Base-by-base conservation (phyloP, 2,797 vertebrate species). In the Poecilia wingei region DNA sequence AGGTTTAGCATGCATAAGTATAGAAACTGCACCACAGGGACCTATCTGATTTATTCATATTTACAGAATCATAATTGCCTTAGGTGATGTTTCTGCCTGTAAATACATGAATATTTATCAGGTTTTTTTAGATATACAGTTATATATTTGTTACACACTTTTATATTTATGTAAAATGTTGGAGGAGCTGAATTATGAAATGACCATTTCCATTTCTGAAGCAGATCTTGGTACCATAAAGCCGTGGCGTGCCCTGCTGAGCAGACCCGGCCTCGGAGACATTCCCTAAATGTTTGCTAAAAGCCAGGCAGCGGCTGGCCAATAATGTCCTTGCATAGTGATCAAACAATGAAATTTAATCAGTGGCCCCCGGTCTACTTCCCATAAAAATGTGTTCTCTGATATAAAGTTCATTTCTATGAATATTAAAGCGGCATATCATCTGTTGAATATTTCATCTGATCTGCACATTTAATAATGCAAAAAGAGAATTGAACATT, bases 321-420 rank as follows among this genome's bases (percentile, higher is more conserved):
- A 87, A 82, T 93, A 95, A 94, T 93, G 88, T 93, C 80, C 83
- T 86, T 76, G 90, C 89, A 92, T 91, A 89, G 93, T 94, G 94
- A 96, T 96, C 94, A 95, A 95, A 95, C 95, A 95, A 93, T 95
- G 93, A 93, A 95, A 95, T 95, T 94, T 94, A 95, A 96, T 96
- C 93, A 95, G 93, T 93, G 86, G 91, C 92, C 93, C 93, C 87
- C 87, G 92, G 92, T 94, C 93, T 92, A 88, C 87, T 89, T 90
- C 93, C 88, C 92, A 94, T 95, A 94, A 95, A 95, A 95, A 92
- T 91, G 88, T 95, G 92, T 95, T 95, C 93, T 92, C 92, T 95
- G 94, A 95, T 95, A 94, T 93, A 95, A 96, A 96, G 96, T 96
- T 95, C 94, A 96, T 92, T 96, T 95, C 94, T 95, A 96, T 96